phyloP scores from a whole-genome alignment of 2,888 invertebrate genomes.

The Lathronympha strigana region DNA sequence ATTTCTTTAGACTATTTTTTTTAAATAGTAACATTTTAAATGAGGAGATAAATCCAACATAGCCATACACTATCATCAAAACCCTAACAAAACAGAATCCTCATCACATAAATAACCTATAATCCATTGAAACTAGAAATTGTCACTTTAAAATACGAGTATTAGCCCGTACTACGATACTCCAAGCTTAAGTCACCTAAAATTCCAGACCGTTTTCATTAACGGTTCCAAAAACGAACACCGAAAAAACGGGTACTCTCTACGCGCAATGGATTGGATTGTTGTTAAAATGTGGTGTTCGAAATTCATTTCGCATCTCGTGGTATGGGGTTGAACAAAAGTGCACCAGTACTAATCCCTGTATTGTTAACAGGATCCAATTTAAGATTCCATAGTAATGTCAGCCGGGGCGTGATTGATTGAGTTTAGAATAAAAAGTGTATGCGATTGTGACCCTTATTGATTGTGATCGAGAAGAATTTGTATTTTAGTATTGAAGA shows the following conservation, averaged over 20 bases:
- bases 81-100: slow-evolving; percentile 52
- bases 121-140: slow-evolving; percentile 67
- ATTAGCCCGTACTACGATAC: slow-evolving; percentile 49
- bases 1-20: not conserved
- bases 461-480: not conserved
- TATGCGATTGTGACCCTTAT: slow-evolving; percentile 50
- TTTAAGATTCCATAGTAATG: slow-evolving; percentile 77
- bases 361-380: slow-evolving; percentile 81
- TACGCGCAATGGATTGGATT: slow-evolving; percentile 47
- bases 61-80: slow-evolving; percentile 3
- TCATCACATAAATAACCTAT: slow-evolving; percentile 70
- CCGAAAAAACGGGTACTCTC: not conserved
- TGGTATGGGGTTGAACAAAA: slow-evolving; percentile 66
- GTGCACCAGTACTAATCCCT: slow-evolving; percentile 71
- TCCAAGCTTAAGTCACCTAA: slow-evolving; percentile 29
- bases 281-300: slow-evolving; percentile 37
- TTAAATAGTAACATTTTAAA: not conserved
- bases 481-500: slow-evolving; percentile 1
- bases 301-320: slow-evolving; percentile 42
- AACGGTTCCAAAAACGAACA: slow-evolving; percentile 40
- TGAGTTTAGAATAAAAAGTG: slow-evolving; percentile 65
- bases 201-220: slow-evolving; percentile 48
- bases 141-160: slow-evolving; percentile 63
- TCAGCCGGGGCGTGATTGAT: slow-evolving; percentile 81
- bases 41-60: not conserved